A percentile compares a stretch with the other conserved stretches of the same genome.
Evolutionary conservation across 2,797 vertebrate genomes (phyloP).

Genomic region (Enteromius fasciolatus): DNA sequence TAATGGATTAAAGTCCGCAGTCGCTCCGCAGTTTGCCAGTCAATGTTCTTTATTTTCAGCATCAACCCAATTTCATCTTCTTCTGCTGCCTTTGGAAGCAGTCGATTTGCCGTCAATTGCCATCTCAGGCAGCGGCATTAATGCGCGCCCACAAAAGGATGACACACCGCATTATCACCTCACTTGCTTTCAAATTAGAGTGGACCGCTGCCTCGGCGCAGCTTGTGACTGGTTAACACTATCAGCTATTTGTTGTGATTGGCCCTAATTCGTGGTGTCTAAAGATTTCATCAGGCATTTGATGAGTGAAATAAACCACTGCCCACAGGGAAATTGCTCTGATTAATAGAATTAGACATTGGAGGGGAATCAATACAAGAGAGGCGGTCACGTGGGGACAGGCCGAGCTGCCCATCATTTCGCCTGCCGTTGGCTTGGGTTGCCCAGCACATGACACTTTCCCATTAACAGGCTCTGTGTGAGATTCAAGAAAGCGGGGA

Average conservation of each 20-base stretch:
- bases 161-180: slow-evolving; percentile 86
- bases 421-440: slow-evolving; percentile 42
- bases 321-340: slow-evolving; percentile 87
- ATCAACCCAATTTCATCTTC: slow-evolving; percentile 75
- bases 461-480: slow-evolving; percentile 54
- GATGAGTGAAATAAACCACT: slow-evolving; percentile 89
- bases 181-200: slow-evolving; percentile 92
- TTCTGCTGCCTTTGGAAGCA: slow-evolving; percentile 78
- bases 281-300: slow-evolving; percentile 90
- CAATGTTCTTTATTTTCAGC: slow-evolving; percentile 89
- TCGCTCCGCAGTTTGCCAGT: slow-evolving; percentile 84
- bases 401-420: slow-evolving; percentile 64
- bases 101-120: slow-evolving; percentile 89
- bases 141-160: slow-evolving; percentile 92
- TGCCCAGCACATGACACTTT: slow-evolving; percentile 55
- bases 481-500: slow-evolving; percentile 57
- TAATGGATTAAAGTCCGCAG: slow-evolving; percentile 91
- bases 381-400: slow-evolving; percentile 68
- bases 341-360: slow-evolving; percentile 84
- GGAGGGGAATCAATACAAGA: slow-evolving; percentile 76
- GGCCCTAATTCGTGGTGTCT: slow-evolving; percentile 84
- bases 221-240: slow-evolving; percentile 89
- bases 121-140: slow-evolving; percentile 87
- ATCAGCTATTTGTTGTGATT: slow-evolving; percentile 83
- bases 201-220: slow-evolving; percentile 83